Evolutionary conservation across 1,140 invertebrate genomes (phyloP).

Genomic region (Tribolium castaneum): DNA sequence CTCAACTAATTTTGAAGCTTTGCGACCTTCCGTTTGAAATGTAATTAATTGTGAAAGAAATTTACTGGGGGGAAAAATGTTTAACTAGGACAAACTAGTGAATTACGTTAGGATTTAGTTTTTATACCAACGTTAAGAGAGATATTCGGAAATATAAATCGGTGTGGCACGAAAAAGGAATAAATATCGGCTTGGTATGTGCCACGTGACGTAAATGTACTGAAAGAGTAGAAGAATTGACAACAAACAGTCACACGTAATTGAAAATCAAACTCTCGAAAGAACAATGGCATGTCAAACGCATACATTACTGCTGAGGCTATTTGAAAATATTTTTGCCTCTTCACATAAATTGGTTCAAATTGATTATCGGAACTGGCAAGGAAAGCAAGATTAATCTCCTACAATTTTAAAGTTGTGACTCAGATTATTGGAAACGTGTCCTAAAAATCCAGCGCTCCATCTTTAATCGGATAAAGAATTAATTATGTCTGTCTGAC

Average conservation of each 20-base stretch:
- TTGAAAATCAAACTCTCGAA: background rate
- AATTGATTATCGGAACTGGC: background rate
- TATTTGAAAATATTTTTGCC: background rate
- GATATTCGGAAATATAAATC: background rate
- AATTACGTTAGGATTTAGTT: too few relatives aligned
- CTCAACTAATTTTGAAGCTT: slow-evolving; percentile 2
- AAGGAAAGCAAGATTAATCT: too few relatives aligned
- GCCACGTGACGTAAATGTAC: too few relatives aligned
- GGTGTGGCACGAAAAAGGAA: too few relatives aligned
- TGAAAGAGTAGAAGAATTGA: background rate
- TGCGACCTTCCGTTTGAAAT: background rate
- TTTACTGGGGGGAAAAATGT: background rate
- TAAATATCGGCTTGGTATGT: background rate
- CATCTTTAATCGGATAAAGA: background rate
- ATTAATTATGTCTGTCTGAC: slow-evolving; percentile 12
- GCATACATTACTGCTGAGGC: background rate
- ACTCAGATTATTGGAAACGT: background rate
- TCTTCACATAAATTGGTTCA: background rate
- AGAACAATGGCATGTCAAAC: background rate
- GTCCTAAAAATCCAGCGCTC: too few relatives aligned
- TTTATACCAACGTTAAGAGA: background rate
- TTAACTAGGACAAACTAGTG: too few relatives aligned
- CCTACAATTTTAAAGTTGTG: background rate
- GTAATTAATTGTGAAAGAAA: background rate
- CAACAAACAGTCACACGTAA: background rate